Evolutionary conservation across 2,113 vertebrate species (phyloP).

Genomic region (Dendropsophus ebraccatus): DNA sequence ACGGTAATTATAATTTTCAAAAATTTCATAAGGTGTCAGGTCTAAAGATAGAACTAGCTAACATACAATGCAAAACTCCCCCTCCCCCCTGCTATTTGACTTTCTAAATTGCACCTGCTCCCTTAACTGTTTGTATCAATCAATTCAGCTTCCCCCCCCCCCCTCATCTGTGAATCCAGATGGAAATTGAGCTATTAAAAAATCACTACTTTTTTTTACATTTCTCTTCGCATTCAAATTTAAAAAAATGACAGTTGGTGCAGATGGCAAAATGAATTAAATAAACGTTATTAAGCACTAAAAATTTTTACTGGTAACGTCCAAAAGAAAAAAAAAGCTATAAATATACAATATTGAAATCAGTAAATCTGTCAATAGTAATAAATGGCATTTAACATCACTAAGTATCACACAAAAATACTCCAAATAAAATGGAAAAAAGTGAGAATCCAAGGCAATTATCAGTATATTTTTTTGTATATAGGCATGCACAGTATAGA

Average conservation of each 20-base stretch:
- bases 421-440: background rate
- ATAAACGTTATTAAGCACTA: background rate
- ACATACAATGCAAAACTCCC: slow-evolving; percentile 17
- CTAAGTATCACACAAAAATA: background rate
- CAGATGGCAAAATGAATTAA: background rate
- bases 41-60: background rate
- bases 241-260: background rate
- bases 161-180: slow-evolving; percentile 8
- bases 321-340: background rate
- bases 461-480: background rate
- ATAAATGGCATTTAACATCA: background rate
- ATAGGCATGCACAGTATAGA: background rate
- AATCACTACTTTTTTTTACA: background rate
- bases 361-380: background rate
- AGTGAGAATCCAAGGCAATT: background rate
- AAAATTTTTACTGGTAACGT: background rate
- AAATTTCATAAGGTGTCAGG: background rate
- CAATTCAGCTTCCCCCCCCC: slow-evolving; percentile 2
- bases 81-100: background rate
- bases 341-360: background rate
- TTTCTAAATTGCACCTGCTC: slow-evolving; percentile 49
- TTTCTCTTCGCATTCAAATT: background rate
- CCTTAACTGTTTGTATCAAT: slow-evolving; percentile 42
- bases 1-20: background rate
- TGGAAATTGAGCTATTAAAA: background rate